A percentile compares a stretch with the other conserved stretches of the same genome.
phyloP scores from a whole-genome alignment of 2,113 vertebrate species.

The mouse (Mus musculus) region DNA sequence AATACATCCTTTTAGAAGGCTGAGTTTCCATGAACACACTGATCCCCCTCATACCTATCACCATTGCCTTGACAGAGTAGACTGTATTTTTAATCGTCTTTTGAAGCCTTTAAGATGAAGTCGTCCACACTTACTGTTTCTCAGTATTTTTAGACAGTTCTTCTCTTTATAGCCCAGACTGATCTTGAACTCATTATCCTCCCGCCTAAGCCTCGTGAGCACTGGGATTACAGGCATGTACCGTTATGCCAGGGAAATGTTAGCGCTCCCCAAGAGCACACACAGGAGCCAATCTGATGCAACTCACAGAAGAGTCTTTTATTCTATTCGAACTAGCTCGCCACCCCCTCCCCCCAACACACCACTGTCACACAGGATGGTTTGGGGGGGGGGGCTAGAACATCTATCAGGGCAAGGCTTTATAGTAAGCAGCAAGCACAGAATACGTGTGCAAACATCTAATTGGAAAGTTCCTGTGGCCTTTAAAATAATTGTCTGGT shows the following conservation, averaged over 20 bases:
- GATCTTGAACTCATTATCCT: background rate
- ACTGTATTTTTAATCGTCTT: background rate
- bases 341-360: too few species aligned
- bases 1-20: background rate
- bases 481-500: too few species aligned
- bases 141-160: background rate
- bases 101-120: background rate
- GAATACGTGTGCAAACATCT: too few species aligned
- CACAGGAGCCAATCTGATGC: too few species aligned
- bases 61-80: background rate
- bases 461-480: too few species aligned
- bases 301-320: too few species aligned
- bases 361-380: too few species aligned
- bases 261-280: too few species aligned
- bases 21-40: background rate
- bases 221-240: background rate
- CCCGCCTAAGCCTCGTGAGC: background rate
- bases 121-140: background rate
- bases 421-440: too few species aligned
- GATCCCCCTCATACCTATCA: background rate
- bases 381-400: too few species aligned
- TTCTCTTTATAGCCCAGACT: background rate
- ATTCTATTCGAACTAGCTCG: too few species aligned
- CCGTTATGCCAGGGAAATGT: background rate
- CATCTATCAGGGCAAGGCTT: too few species aligned